phyloP scores from a whole-genome alignment of 2,888 invertebrate genomes.

The Bugulina stolonifera region DNA sequence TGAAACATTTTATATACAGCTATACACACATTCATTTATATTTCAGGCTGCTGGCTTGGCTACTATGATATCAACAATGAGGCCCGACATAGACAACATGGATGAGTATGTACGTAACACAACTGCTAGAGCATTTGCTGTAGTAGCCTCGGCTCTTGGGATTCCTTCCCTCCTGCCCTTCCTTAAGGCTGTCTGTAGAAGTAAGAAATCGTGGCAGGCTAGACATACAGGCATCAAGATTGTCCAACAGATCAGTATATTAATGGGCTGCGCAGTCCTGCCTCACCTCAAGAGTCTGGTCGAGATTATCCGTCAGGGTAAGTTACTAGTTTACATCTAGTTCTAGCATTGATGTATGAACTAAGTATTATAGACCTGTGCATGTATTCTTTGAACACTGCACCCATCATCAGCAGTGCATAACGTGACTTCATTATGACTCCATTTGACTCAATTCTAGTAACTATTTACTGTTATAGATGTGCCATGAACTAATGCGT shows the following conservation, averaged over 20 bases:
- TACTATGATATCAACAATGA: slow-evolving; percentile 99
- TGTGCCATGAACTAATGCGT: too few relatives aligned
- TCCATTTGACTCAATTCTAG: too few relatives aligned
- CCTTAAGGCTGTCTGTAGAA: slow-evolving; percentile 95
- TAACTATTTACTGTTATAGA: too few relatives aligned
- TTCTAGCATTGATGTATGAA: too few relatives aligned
- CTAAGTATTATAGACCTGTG: too few relatives aligned
- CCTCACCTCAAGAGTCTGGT: slow-evolving; percentile 96
- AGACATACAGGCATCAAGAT: slow-evolving; percentile 98
- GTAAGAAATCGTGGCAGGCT: slow-evolving; percentile 99
- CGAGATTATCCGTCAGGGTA: slow-evolving; percentile 97
- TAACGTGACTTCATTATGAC: too few relatives aligned
- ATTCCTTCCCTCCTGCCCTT: slow-evolving; percentile 96
- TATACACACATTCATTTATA: too few relatives aligned
- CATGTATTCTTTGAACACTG: too few relatives aligned
- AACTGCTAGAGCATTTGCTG: slow-evolving; percentile 98
- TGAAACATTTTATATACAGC: too few relatives aligned
- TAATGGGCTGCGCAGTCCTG: slow-evolving; percentile 98
- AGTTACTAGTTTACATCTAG: too few relatives aligned
- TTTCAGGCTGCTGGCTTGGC: slow-evolving; percentile 84
- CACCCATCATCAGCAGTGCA: too few relatives aligned
- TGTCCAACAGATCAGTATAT: slow-evolving; percentile 97
- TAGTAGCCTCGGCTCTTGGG: slow-evolving; percentile 95
- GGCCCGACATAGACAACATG: slow-evolving; percentile 99
- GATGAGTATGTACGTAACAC: slow-evolving; percentile 99